These are phyloP conservation scores for Asbolus verrucosus DNA, from an alignment of 1,140 invertebrate species.

Conservation along the genomic window DNA sequence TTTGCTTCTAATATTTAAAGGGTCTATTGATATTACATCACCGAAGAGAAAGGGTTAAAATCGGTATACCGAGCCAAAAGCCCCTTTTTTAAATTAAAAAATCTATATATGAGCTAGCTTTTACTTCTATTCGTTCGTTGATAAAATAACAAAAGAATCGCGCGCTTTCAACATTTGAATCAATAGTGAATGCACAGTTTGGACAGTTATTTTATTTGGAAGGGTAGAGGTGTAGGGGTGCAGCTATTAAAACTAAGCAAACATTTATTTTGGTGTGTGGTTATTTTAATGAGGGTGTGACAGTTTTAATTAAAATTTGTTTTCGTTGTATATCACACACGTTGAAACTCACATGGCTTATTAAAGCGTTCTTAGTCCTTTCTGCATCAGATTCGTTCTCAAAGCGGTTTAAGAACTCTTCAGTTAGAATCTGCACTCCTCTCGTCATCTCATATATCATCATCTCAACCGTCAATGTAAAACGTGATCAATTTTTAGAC, in stretches of 20 bases:
- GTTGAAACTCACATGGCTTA: neutral
- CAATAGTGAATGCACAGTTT: no score
- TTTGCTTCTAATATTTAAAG: constrained; percentile 2
- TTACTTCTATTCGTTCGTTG: no score
- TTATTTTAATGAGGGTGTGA: constrained; percentile 11
- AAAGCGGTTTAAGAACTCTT: neutral
- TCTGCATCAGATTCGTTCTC: neutral
- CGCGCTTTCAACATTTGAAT: no score
- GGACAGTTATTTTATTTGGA: neutral
- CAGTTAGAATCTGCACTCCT: neutral
- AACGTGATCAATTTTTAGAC: constrained; percentile 18
- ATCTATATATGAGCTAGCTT: no score
- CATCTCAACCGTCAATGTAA: constrained; percentile 26
- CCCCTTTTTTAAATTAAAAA: no score
- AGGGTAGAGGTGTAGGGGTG: neutral
- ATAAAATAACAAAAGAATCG: no score
- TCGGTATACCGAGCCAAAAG: no score
- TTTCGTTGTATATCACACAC: neutral
- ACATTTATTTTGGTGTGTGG: constrained; percentile 9
- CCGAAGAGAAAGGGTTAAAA: no score
- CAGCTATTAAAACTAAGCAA: constrained; percentile 13
- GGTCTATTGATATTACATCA: constrained; percentile 2
- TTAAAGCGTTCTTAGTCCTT: constrained; percentile 1
- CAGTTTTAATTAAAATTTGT: constrained; percentile 21
- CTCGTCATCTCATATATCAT: neutral